Evolutionary conservation across 2,113 vertebrate genomes (phyloP).

Genomic region (Epinephelus cyanopodus): DNA sequence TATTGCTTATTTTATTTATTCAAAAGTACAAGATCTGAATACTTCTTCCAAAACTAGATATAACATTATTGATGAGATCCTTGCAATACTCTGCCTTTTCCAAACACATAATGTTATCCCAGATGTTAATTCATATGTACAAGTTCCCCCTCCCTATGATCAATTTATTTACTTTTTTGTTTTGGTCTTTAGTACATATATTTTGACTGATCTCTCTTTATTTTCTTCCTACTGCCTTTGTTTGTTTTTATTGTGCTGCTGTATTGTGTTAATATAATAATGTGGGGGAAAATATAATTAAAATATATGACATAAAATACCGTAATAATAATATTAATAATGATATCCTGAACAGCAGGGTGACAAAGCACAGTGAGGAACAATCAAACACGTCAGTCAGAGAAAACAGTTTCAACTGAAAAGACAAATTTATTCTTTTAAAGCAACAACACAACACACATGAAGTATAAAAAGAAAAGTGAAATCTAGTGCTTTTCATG

Average conservation of each 20-base stretch:
- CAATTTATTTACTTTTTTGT: too few relatives aligned
- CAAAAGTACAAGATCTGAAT: too few relatives aligned
- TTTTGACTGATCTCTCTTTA: background rate
- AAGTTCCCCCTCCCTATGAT: background rate
- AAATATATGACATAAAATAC: too few relatives aligned
- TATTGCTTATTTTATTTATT: too few relatives aligned
- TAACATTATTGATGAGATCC: too few relatives aligned
- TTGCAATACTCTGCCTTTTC: too few relatives aligned
- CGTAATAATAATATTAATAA: too few relatives aligned
- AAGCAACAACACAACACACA: slow-evolving; percentile 49
- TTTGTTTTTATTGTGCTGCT: too few relatives aligned
- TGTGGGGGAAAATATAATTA: too few relatives aligned
- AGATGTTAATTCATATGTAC: background rate
- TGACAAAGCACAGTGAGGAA: background rate
- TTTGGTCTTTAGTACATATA: background rate
- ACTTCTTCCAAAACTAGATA: too few relatives aligned
- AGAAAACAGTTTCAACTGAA: background rate
- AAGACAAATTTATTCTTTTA: slow-evolving; percentile 46
- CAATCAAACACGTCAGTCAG: background rate
- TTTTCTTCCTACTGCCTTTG: too few relatives aligned
- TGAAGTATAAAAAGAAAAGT: slow-evolving; percentile 44
- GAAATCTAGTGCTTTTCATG: background rate
- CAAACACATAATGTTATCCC: background rate
- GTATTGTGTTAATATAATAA: too few relatives aligned
- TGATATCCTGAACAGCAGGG: background rate